These are phyloP conservation scores for human DNA, from an alignment of 2,113 vertebrate genomes.

Conservation along the genomic window GRCh38 chr12:92049001-92049500, in stretches of 20 bases:
- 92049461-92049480: not conserved
- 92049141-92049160: not conserved
- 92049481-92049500: slow-evolving; percentile 14
- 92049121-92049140: not conserved
- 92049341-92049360: not conserved
- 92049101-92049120: not conserved
- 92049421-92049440: not conserved
- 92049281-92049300: not conserved
- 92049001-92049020: not conserved
- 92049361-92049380: not conserved
- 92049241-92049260: not conserved
- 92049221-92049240: not conserved
- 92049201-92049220: not conserved
- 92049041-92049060: not conserved
- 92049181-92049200: not conserved
- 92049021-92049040: not conserved
- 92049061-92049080: not conserved
- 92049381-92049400: not conserved
- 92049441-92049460: not conserved
- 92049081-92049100: not conserved
- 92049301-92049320: not conserved
- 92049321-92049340: not conserved
- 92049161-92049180: not conserved
- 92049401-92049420: not conserved
- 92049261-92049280: not conserved